Base-by-base conservation (phyloP, 2,113 vertebrate genomes). In the Sebastes fasciatus region DNA sequence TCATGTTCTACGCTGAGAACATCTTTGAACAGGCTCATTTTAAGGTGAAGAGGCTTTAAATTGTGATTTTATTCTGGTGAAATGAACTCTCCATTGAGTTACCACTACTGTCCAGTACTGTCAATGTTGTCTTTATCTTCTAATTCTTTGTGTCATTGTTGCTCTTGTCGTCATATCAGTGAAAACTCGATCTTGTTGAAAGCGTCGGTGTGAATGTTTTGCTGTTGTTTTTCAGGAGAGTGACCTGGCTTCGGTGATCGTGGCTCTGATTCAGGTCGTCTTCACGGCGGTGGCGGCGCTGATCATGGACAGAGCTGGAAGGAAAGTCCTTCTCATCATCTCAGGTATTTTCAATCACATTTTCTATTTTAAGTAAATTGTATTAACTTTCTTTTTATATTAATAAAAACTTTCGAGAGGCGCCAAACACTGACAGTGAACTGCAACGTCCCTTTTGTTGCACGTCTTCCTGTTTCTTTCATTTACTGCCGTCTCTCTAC, bases 1-100 rank as follows among this genome's bases (percentile, higher is more conserved):
- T 99, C 87, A 98, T 98, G 98, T 99, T 99, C 92, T 99, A 99
- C 5, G 96, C 97, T 0, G 94, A 98, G 90, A 96, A 89, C 60
- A 98, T 99, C 71, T 99, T 99, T 60, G 93, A 98, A 79, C 94
- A 96, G 61, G 98, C 98, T 12, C 91, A 96, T 80, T 97, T 99
- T 82, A 91, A 97, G 96, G 98, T 98, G 91, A 51, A 82, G 10
- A 10, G 9, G 8, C 1, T 43, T 51, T 68, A 52, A 34, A 16
- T 1, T 2, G 1, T 13, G 48, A 14, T 19, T 34, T 57, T 43
- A 23, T 69, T 61, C 1, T 8, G 5, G 12, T 11, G 0, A 57
- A 48, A 17, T 19, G 5, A 42, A 63, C 69, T 58, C 12, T 58
- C 2, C 40, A 60, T 6, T 26, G 42, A 60, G 7, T 10, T 5